These are phyloP conservation scores for Muscicapa striata DNA, from an alignment of 2,797 vertebrate species.

Conservation along the genomic window DNA sequence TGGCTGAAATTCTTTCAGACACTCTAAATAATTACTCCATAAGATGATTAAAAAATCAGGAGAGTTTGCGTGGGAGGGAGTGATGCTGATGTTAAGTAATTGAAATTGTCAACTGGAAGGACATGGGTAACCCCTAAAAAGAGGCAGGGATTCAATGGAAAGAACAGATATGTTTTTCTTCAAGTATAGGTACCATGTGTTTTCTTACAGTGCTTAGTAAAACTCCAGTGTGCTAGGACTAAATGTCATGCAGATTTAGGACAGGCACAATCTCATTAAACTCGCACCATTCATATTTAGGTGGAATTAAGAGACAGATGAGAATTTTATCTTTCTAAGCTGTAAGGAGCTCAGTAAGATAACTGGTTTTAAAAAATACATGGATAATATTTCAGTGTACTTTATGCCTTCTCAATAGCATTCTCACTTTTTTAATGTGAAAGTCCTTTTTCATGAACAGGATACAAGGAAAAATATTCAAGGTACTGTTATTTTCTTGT, in stretches of 20 bases:
- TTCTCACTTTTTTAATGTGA: neutral
- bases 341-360: neutral
- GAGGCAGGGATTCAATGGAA: neutral
- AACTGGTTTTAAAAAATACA: neutral
- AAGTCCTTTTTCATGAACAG: neutral
- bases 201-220: neutral
- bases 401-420: neutral
- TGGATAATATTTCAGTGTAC: neutral
- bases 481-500: neutral
- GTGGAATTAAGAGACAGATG: neutral
- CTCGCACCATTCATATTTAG: neutral
- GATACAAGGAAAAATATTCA: neutral
- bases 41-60: slow-evolving; percentile 7
- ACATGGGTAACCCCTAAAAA: neutral
- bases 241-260: neutral
- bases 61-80: neutral
- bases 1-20: neutral
- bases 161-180: neutral
- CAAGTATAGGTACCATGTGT: neutral
- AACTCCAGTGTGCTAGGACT: neutral
- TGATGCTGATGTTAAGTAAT: neutral
- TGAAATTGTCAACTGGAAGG: neutral
- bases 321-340: neutral
- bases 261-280: neutral
- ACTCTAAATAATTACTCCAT: neutral